Base-by-base conservation (phyloP, 2,888 invertebrate genomes). In the Apotomis capreana region DNA sequence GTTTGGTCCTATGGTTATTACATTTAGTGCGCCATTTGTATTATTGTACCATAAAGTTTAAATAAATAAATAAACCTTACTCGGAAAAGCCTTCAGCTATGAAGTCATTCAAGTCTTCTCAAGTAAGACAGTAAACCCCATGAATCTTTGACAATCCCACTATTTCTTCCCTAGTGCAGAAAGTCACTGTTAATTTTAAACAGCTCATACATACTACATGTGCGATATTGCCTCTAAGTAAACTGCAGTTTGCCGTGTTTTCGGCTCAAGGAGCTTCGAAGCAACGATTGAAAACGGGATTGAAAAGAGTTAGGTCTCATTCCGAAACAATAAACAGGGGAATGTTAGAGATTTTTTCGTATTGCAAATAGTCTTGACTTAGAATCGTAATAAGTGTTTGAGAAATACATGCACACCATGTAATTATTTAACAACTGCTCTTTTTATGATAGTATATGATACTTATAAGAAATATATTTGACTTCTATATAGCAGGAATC, bases 201-300 rank as follows among this genome's bases (percentile, higher is more conserved):
- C 36, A 68, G 51, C 78, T 78, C 80, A 80, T 80, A 79, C 80
- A 80, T 80, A 78, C 74, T 78, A 77, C 76, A 79, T 74, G 64
- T 51, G 51, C 70, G 70, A 74, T 79, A 79, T 79, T 78, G 80
- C 74, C 62, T 57, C 69, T 59, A 49, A 58, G 76, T 71, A 76
- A 75, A 75, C 75, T 71, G 69, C 36, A 10, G 46, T 73, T 71
- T 73, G 49, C 52, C 36, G 52, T 59, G 58, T 68, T 61, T 54
- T 65, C n/a, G 65, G 36, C 57, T 44, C 40, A 36, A 36, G 51
- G n/a, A 49, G 46, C 26, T 46, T 64, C 55, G 36, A 65, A 65
- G 65, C 63, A 5, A n/a, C 12, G 10, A 52, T 63, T 63, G 63
- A 54, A 65, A 15, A 26, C 44, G 8, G 26, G 44, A 65, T 65